phyloP scores from a whole-genome alignment of 2,888 invertebrate species.

The Diplolepis rosae region DNA sequence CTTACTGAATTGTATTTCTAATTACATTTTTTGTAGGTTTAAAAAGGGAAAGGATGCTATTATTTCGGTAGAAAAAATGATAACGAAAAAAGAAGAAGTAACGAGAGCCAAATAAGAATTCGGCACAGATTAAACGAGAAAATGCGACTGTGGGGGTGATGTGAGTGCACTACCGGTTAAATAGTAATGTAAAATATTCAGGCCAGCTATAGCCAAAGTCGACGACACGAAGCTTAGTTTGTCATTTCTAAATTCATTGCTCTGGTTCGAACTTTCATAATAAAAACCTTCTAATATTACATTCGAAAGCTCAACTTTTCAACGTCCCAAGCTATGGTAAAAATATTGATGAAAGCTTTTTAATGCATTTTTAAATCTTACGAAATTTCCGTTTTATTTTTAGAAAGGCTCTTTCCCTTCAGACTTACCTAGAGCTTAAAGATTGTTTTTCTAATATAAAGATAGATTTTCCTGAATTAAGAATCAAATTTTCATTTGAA shows the following conservation, averaged over 20 bases:
- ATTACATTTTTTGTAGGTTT: background rate
- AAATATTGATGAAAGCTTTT: constrained; percentile 8
- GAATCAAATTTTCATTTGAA: too few relatives aligned
- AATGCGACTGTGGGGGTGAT: constrained; percentile 17
- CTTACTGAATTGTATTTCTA: too few relatives aligned
- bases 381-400: background rate
- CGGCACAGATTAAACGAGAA: constrained; percentile 19
- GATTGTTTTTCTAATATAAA: too few relatives aligned
- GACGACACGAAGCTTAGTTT: constrained; percentile 2
- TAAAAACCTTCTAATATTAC: constrained; percentile 18
- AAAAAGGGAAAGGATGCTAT: background rate
- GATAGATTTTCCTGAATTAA: too few relatives aligned
- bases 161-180: constrained; percentile 23
- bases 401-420: background rate
- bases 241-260: constrained; percentile 15
- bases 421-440: too few relatives aligned
- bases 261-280: constrained; percentile 23
- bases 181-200: constrained; percentile 25
- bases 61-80: background rate
- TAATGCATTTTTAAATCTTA: constrained; percentile 4
- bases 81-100: background rate
- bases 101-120: background rate
- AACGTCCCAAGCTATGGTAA: background rate
- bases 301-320: background rate
- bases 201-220: constrained; percentile 27